Evolutionary conservation across 2,888 invertebrate genomes (phyloP).

Genomic region (Drosophila bunnanda): DNA sequence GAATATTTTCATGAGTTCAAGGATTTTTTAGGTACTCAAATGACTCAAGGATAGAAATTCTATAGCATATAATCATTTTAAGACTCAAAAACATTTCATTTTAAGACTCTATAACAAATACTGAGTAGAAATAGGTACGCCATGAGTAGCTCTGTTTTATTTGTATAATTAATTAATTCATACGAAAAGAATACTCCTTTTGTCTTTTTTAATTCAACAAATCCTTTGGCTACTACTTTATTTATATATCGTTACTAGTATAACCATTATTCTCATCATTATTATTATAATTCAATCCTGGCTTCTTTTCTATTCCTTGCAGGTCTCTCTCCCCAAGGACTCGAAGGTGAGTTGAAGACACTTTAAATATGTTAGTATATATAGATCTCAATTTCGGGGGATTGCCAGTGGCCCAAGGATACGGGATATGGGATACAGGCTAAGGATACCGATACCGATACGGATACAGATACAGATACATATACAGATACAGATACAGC

Average conservation of each 20-base stretch:
- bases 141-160: neutral
- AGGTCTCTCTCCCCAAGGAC: constrained; percentile 22
- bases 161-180: neutral
- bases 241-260: neutral
- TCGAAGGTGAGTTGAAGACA: constrained; percentile 56
- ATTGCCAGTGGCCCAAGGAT: constrained; percentile 11
- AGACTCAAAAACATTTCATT: too few species aligned
- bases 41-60: too few species aligned
- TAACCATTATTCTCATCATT: neutral
- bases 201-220: neutral
- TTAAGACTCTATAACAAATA: neutral
- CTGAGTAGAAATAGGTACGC: neutral
- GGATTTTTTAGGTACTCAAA: neutral
- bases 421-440: constrained; percentile 5
- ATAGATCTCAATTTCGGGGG: neutral
- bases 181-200: neutral
- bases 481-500: constrained; percentile 19
- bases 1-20: neutral
- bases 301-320: constrained; percentile 6
- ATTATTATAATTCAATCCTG: constrained; percentile 1
- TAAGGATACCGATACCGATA: constrained; percentile 8
- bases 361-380: constrained; percentile 38
- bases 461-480: constrained; percentile 13
- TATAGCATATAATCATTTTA: too few species aligned
- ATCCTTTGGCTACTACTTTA: neutral